A percentile compares a stretch with the other conserved stretches of the same genome.
These are phyloP conservation scores for Zaprionus ornatus DNA, from an alignment of 1,140 invertebrate species.

Conservation along the genomic window DNA sequence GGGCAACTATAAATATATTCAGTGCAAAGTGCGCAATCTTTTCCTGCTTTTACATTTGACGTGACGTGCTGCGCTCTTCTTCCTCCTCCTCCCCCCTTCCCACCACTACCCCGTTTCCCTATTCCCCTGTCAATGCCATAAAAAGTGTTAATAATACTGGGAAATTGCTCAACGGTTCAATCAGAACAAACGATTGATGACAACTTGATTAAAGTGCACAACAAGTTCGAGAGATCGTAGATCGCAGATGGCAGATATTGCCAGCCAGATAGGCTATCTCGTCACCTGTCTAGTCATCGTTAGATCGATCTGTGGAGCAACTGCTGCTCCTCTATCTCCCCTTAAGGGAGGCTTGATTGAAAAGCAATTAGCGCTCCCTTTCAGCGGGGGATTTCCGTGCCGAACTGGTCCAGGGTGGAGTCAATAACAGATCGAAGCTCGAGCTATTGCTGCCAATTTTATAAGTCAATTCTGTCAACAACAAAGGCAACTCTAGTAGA, in stretches of 20 bases:
- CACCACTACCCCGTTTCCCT: no score
- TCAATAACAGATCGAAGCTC: background rate
- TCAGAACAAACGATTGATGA: conserved; percentile 16
- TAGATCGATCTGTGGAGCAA: background rate
- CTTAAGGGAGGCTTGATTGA: background rate
- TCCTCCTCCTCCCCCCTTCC: background rate
- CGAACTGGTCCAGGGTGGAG: background rate
- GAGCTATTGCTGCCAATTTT: background rate
- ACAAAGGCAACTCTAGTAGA: background rate
- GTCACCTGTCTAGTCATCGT: background rate
- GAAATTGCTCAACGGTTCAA: conserved; percentile 28
- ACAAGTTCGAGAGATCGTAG: background rate
- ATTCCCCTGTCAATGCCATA: conserved; percentile 4
- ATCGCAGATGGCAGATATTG: background rate
- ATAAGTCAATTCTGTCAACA: background rate
- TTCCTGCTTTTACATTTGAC: conserved; percentile 62
- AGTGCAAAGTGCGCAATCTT: conserved; percentile 30
- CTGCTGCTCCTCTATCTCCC: background rate
- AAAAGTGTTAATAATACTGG: conserved; percentile 27
- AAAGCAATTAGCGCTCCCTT: background rate
- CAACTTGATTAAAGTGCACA: conserved; percentile 5
- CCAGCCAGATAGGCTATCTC: background rate
- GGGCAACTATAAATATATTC: conserved; percentile 13
- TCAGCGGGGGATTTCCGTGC: no score
- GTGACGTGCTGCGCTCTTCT: conserved; percentile 25